Percentiles rank a stretch among this genome's conserved stretches.
Conservation (phyloP, 2,113 vertebrate species). For the Tachysurus fulvidraco region DNA sequence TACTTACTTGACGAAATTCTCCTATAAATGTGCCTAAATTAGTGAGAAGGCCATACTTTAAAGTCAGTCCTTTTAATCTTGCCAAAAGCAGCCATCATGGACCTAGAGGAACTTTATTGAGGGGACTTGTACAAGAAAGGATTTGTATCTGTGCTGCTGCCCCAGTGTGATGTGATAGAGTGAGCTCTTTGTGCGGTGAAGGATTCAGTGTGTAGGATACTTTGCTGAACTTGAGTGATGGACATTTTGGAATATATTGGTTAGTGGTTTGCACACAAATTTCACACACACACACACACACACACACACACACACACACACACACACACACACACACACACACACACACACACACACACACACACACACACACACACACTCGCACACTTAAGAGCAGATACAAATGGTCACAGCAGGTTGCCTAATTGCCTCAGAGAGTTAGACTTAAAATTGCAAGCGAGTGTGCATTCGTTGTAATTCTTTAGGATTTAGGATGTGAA, state of each 20-base stretch:
- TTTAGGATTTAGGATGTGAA: not conserved
- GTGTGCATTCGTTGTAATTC: not conserved
- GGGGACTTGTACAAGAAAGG: not conserved
- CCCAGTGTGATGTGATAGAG: slow-evolving; percentile 25
- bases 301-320: slow-evolving; percentile 4
- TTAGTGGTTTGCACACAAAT: not conserved
- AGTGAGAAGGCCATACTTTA: slow-evolving; percentile 18
- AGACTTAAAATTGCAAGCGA: not conserved
- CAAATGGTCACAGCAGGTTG: not conserved
- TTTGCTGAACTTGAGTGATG: slow-evolving; percentile 27
- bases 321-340: not conserved
- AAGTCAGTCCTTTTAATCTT: not conserved
- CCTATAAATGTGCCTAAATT: slow-evolving; percentile 8
- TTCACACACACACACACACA: not conserved
- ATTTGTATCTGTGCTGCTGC: slow-evolving; percentile 27
- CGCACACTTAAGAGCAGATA: not conserved
- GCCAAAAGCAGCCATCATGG: not conserved
- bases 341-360: not conserved
- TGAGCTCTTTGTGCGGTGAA: slow-evolving; percentile 3
- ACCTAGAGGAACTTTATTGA: not conserved
- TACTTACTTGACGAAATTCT: not conserved
- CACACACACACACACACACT: not conserved
- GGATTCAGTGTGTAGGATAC: slow-evolving; percentile 29
- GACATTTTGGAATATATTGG: not conserved
- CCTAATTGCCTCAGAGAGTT: not conserved